Base-by-base conservation (phyloP, 2,888 invertebrate species). In the Holacanthella duospinosa region DNA sequence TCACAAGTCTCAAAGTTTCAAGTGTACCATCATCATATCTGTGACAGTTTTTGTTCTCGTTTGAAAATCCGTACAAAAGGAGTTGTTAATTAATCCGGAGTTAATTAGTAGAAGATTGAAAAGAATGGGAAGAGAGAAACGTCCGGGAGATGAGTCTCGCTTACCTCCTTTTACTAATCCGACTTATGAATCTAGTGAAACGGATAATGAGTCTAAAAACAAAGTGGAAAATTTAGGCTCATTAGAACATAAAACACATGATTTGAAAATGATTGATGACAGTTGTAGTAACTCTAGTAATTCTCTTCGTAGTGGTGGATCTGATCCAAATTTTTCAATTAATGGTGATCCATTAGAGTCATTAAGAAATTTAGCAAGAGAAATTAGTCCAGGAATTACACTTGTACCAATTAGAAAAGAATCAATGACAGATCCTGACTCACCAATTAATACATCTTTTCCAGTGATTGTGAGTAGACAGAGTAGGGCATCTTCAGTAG, bases 361-460 rank as follows among this genome's bases (percentile, higher is more conserved):
- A 4, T 36, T 58, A 12, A 9, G 58, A 4, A 29, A 4, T 6
- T 58, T 58, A 29, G 58, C 58, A 3, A 4, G 58, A 6, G 58
- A 58, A 24, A 58, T 58, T 3, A 58, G 58, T 28, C 58, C 58
- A 12, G 58, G 58, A 4, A 29, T 58, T 19, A 58, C 58, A 58
- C 29, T 58, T 16, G 12, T 36, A 6, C 55, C 27, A 3, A 12
- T 55, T 26, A 12, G 9, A 21, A 55, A 55, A 26, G 55, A 55
- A 16, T 55, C 55, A 21, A 29, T 28, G 28, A 28, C 6, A 4
- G 55, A 55, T n/a, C 27, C 27, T 29, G 55, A 55, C 55, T 9
- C 9, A 9, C 28, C 28, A 12, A 55, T 28, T 26, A 26, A 55
- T 29, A 6, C 27, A 6, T 12, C 28, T 29, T 28, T 28, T 26